Evolutionary conservation across 2,797 vertebrate genomes (phyloP).

Genomic region (Xiphophorus birchmanni): DNA sequence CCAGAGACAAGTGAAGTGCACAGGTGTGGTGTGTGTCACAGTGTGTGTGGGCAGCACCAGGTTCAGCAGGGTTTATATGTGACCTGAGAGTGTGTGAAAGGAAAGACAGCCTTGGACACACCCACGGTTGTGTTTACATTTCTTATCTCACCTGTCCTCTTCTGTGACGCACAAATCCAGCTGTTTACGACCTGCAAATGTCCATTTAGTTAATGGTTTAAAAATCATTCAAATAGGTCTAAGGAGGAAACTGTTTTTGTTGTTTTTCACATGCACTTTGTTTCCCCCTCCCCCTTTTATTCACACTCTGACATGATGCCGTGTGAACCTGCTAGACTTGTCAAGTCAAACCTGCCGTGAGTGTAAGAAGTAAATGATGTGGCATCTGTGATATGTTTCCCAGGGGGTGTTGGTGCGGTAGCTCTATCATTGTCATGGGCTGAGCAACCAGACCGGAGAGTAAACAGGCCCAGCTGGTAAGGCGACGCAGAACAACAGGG

Average conservation of each 20-base stretch:
- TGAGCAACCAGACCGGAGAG: slow-evolving; percentile 31
- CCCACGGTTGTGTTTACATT: slow-evolving; percentile 49
- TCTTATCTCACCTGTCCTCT: slow-evolving; percentile 22
- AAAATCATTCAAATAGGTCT: background rate
- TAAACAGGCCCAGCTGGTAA: slow-evolving; percentile 67
- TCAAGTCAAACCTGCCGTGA: background rate
- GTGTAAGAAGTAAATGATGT: slow-evolving; percentile 4
- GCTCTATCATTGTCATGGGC: slow-evolving; percentile 36
- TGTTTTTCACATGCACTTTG: background rate
- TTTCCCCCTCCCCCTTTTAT: background rate
- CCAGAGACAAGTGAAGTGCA: slow-evolving; percentile 12
- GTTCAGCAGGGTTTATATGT: slow-evolving; percentile 55
- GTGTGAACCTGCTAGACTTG: slow-evolving; percentile 35
- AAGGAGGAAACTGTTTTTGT: background rate
- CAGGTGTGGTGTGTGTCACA: slow-evolving; percentile 21
- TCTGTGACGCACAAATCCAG: background rate
- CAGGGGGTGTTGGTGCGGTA: slow-evolving; percentile 13
- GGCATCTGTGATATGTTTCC: slow-evolving; percentile 54
- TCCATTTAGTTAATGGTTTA: background rate
- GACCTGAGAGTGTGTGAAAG: slow-evolving; percentile 32
- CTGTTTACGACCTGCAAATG: background rate
- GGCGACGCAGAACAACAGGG: slow-evolving; percentile 34
- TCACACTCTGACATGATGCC: slow-evolving; percentile 5
- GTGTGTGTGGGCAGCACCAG: slow-evolving; percentile 46
- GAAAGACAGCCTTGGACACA: slow-evolving; percentile 44